These are phyloP conservation scores for Polypterus bichir DNA, from an alignment of 2,113 vertebrate genomes.

Conservation along the genomic window DNA sequence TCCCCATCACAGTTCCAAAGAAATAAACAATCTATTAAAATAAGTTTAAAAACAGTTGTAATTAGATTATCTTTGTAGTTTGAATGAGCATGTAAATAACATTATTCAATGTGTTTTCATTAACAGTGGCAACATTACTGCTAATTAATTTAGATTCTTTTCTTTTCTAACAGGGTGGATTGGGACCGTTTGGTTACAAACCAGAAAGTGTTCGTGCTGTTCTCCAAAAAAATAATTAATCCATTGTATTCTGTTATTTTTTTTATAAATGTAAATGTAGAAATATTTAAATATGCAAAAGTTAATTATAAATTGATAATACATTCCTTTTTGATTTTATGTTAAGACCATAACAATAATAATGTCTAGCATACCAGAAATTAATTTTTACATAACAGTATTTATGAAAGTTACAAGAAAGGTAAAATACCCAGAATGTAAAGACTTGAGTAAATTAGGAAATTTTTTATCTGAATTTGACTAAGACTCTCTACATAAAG, in stretches of 20 bases:
- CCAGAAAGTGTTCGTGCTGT: slow-evolving; percentile 61
- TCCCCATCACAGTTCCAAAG: no score
- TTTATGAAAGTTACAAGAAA: neutral
- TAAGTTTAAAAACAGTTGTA: no score
- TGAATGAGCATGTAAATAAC: no score
- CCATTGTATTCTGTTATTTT: neutral
- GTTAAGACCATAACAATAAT: neutral
- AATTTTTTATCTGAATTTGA: no score
- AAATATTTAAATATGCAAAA: neutral
- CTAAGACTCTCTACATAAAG: no score
- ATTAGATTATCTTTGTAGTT: no score
- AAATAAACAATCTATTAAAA: no score
- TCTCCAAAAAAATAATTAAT: slow-evolving; percentile 58
- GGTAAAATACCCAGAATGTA: no score
- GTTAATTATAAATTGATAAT: neutral
- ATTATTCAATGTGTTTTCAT: no score
- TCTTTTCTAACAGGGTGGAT: slow-evolving; percentile 49
- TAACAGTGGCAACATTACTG: no score
- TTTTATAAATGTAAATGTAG: neutral
- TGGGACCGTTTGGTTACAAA: slow-evolving; percentile 69
- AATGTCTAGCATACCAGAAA: neutral
- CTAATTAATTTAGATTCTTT: slow-evolving; percentile 9
- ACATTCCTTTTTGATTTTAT: neutral
- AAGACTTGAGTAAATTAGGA: no score
- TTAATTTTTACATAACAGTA: neutral